Percentiles rank a stretch among this genome's conserved stretches.
Conservation (phyloP, 1,140 invertebrate species). For the Drosophila gunungcola region DNA sequence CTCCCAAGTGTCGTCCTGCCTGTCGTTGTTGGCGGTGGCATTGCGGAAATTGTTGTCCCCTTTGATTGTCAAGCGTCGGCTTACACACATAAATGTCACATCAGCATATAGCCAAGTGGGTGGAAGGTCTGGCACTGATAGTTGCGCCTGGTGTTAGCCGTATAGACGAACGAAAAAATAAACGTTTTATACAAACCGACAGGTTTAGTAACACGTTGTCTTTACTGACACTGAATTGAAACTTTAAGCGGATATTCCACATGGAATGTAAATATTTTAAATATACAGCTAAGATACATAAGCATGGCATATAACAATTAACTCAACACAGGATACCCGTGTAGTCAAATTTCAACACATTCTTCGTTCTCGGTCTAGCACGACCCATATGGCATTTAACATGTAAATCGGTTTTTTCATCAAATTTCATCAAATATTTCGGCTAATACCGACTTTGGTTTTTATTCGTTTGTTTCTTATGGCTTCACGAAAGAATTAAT, state of each 20-base stretch:
- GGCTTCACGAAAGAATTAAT: too few species aligned
- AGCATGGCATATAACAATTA: too few species aligned
- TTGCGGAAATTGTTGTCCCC: conserved; percentile 74
- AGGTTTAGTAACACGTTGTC: conserved; percentile 39
- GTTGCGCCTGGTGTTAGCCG: conserved; percentile 34
- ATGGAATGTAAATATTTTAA: not conserved
- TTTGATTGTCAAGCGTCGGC: conserved; percentile 78
- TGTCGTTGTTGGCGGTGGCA: conserved; percentile 52
- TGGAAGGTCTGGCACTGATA: conserved; percentile 1
- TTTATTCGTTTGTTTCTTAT: too few species aligned
- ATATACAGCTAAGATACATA: not conserved
- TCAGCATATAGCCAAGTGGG: conserved; percentile 39
- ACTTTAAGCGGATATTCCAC: conserved; percentile 21
- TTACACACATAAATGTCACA: conserved; percentile 77
- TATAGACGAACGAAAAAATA: conserved; percentile 32
- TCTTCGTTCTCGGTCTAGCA: too few species aligned
- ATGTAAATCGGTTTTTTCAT: too few species aligned
- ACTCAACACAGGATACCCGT: too few species aligned
- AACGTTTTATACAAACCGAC: conserved; percentile 23
- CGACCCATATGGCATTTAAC: too few species aligned
- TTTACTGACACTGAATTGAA: conserved; percentile 8
- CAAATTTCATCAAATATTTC: too few species aligned
- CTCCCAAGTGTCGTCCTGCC: conserved; percentile 49
- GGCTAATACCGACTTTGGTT: too few species aligned
- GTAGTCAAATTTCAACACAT: too few species aligned